phyloP scores from a whole-genome alignment of 2,113 vertebrate genomes.

The Pleuronectes platessa region DNA sequence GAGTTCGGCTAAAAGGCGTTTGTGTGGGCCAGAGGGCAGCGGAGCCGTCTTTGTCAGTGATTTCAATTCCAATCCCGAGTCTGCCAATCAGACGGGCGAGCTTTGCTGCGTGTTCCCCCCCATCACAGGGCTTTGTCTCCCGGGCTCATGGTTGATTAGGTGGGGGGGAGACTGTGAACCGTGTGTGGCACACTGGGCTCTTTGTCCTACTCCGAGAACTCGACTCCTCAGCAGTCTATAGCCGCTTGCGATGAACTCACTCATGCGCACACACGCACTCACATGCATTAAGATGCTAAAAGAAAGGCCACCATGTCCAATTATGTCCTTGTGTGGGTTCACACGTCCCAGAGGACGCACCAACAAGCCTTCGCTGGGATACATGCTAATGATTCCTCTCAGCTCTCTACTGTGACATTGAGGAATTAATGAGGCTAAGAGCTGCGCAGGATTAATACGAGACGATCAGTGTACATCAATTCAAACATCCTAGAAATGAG shows the following conservation, averaged over 20 bases:
- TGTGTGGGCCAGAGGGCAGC: conserved; percentile 54
- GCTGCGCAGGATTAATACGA: conserved; percentile 5
- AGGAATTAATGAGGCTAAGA: conserved; percentile 12
- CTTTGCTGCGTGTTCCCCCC: conserved; percentile 49
- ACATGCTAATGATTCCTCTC: conserved; percentile 31
- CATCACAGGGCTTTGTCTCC: conserved; percentile 73
- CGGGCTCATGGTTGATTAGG: conserved; percentile 75
- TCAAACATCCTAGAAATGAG: neutral
- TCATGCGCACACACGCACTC: conserved; percentile 34
- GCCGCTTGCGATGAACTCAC: conserved; percentile 59
- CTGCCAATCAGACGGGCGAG: conserved; percentile 66
- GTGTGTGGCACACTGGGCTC: conserved; percentile 70
- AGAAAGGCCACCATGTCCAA: conserved; percentile 54
- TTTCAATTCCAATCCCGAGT: conserved; percentile 62
- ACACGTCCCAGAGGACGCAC: conserved; percentile 28
- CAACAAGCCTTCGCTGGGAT: conserved; percentile 21
- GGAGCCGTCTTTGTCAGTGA: conserved; percentile 52
- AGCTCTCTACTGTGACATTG: conserved; percentile 31
- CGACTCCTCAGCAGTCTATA: conserved; percentile 74
- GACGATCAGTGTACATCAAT: conserved; percentile 1
- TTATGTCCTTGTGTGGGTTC: conserved; percentile 50
- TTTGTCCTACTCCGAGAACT: conserved; percentile 65
- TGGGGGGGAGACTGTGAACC: conserved; percentile 65
- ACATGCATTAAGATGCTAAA: conserved; percentile 8
- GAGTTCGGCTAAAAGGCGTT: conserved; percentile 58